These are phyloP conservation scores for Patella ulyssiponensis DNA, from an alignment of 2,888 invertebrate species.

Conservation along the genomic window DNA sequence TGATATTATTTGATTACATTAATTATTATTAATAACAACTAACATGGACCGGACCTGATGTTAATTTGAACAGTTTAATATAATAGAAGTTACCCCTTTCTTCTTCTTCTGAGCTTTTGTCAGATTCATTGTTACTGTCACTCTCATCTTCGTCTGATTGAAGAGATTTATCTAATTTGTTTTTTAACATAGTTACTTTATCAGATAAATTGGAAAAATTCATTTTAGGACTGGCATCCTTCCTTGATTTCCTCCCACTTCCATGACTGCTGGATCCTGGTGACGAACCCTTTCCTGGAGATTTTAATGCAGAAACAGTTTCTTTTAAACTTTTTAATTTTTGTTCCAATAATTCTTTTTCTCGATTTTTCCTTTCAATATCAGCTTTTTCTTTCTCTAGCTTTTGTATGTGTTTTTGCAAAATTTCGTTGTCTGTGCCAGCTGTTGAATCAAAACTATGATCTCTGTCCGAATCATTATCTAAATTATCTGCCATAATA, in stretches of 20 bases:
- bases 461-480: neutral
- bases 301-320: constrained; percentile 36
- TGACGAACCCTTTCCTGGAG: neutral
- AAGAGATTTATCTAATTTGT: neutral
- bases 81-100: neutral
- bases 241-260: neutral
- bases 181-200: neutral
- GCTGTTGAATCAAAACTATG: no score
- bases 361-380: constrained; percentile 36
- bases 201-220: neutral
- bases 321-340: constrained; percentile 36
- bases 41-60: no score
- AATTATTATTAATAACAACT: no score
- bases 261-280: neutral
- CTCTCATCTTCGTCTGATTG: neutral
- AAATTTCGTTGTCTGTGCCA: constrained; percentile 32
- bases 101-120: neutral
- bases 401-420: constrained; percentile 38
- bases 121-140: constrained; percentile 4
- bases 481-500: constrained; percentile 5
- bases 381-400: constrained; percentile 43
- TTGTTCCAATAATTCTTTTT: constrained; percentile 37
- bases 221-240: neutral
- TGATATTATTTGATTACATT: no score
- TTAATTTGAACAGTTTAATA: no score